Evolutionary conservation across 1,140 invertebrate species (phyloP).

Genomic region (Drosophila gunungcola): DNA sequence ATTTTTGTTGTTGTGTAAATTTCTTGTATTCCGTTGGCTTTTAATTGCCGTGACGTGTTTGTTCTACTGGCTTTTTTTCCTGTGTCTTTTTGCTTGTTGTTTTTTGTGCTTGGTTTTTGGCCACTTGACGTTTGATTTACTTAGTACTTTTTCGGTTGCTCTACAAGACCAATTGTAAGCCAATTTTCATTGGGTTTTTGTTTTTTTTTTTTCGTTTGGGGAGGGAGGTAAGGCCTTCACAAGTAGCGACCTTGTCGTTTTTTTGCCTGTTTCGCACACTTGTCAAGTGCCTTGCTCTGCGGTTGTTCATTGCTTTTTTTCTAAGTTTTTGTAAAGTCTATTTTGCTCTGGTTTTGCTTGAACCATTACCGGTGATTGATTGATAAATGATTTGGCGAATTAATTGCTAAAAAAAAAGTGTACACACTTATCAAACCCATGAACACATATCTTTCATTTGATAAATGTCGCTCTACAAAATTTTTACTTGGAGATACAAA

Average conservation of each 20-base stretch:
- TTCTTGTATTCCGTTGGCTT: constrained; percentile 57
- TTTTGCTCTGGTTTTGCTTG: constrained; percentile 32
- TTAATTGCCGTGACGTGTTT: constrained; percentile 80
- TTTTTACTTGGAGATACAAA: constrained; percentile 3
- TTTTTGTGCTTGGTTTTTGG: constrained; percentile 38
- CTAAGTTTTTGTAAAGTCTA: constrained; percentile 12
- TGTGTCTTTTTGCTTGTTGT: constrained; percentile 1
- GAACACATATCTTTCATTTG: constrained; percentile 21
- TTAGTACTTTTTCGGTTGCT: constrained; percentile 44
- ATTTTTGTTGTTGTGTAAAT: constrained; percentile 20
- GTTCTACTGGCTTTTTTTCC: constrained; percentile 41
- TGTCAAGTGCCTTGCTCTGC: constrained; percentile 36
- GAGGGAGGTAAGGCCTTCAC: constrained; percentile 7
- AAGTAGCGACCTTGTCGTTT: constrained; percentile 60
- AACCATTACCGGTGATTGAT: constrained; percentile 74
- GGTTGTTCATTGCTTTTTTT: constrained; percentile 42
- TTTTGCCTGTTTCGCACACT: constrained; percentile 62
- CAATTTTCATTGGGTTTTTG: constrained; percentile 62
- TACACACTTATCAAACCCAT: constrained; percentile 12
- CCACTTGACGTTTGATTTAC: constrained; percentile 67
- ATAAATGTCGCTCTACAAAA: constrained; percentile 39
- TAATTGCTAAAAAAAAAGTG: constrained; percentile 58
- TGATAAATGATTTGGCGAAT: constrained; percentile 77
- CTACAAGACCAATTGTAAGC: constrained; percentile 77
- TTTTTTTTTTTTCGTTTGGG: background rate